phyloP scores from a whole-genome alignment of 1,140 invertebrate genomes.

The Lasioglossum albipes region DNA sequence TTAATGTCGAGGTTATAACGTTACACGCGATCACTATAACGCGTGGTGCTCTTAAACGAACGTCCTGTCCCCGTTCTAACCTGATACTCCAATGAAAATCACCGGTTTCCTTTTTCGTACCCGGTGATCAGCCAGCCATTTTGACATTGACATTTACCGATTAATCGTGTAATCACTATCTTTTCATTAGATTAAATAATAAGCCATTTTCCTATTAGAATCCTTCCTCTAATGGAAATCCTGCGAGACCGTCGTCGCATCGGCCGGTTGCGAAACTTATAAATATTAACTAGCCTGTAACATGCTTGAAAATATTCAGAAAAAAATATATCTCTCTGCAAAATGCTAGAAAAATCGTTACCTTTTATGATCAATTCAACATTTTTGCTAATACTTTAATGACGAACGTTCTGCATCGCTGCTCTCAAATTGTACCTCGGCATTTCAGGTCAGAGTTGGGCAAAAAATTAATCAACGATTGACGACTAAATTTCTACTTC shows the following conservation, averaged over 20 bases:
- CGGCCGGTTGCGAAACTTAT: background rate
- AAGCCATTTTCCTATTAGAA: background rate
- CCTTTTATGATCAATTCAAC: too few species aligned
- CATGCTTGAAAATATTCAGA: too few species aligned
- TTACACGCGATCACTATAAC: background rate
- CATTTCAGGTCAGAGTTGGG: too few species aligned
- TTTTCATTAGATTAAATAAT: conserved; percentile 9
- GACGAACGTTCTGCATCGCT: too few species aligned
- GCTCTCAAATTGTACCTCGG: too few species aligned
- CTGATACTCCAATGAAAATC: conserved; percentile 19
- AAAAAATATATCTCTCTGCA: too few species aligned
- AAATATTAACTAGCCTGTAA: too few species aligned
- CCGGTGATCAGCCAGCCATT: background rate
- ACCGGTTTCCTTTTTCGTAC: conserved; percentile 38
- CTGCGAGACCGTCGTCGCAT: background rate
- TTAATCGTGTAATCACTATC: background rate
- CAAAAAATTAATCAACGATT: too few species aligned
- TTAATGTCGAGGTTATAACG: background rate
- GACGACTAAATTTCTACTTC: too few species aligned
- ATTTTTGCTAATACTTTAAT: too few species aligned
- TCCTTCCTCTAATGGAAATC: background rate
- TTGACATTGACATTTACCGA: conserved; percentile 48
- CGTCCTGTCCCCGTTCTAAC: conserved; percentile 21
- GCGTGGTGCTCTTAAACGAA: background rate
- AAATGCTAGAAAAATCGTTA: too few species aligned